These are phyloP conservation scores for Cyclura pinguis DNA, from an alignment of 2,797 vertebrate species.

Conservation along the genomic window DNA sequence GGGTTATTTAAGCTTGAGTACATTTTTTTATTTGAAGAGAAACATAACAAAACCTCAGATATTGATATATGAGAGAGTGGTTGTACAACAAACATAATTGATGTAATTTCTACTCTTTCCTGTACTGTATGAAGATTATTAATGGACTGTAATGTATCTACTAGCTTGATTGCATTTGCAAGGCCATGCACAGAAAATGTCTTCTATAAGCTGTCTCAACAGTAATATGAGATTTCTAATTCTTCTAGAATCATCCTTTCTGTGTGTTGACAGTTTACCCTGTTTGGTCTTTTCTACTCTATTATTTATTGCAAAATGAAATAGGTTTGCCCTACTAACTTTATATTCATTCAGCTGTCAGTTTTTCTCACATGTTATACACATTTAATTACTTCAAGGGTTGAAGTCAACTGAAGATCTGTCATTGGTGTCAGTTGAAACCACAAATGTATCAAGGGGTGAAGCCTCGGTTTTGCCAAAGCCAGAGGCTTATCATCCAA, in stretches of 20 bases:
- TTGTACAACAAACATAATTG: neutral
- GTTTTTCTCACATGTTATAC: neutral
- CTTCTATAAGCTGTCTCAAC: neutral
- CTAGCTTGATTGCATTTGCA: neutral
- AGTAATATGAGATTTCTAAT: neutral
- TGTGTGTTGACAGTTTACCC: slow-evolving; percentile 12
- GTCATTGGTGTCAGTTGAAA: slow-evolving; percentile 5
- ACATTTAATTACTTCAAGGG: slow-evolving; percentile 17
- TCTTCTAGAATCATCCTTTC: neutral
- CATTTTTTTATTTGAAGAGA: neutral
- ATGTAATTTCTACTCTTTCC: neutral
- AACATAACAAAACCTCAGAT: neutral
- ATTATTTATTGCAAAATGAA: slow-evolving; percentile 15
- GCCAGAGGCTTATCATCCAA: neutral
- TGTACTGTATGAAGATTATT: neutral
- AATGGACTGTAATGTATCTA: neutral
- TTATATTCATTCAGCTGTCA: slow-evolving; percentile 26
- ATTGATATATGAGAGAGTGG: neutral
- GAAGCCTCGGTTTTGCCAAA: neutral
- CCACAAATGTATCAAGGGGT: neutral
- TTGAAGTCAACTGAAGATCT: slow-evolving; percentile 20
- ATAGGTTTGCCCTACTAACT: slow-evolving; percentile 3
- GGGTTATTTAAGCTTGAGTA: neutral
- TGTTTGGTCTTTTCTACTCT: neutral
- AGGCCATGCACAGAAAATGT: neutral